Evolutionary conservation across 2,797 vertebrate species (phyloP).

Genomic region (Chloroceryle amazona): DNA sequence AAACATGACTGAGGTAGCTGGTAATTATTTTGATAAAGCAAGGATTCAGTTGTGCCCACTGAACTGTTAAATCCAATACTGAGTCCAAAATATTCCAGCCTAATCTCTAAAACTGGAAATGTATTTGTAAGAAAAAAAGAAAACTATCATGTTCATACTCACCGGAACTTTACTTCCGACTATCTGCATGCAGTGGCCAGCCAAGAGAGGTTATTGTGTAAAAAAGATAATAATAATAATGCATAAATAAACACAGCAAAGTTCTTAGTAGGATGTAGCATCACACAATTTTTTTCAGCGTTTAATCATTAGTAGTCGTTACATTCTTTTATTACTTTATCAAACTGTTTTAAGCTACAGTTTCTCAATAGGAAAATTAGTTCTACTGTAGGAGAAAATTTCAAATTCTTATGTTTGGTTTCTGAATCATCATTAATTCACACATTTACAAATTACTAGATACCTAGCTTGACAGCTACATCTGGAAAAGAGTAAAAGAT

Average conservation of each 20-base stretch:
- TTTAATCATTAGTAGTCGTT: conserved; percentile 79
- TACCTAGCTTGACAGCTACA: neutral
- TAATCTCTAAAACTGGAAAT: neutral
- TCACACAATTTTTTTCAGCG: conserved; percentile 77
- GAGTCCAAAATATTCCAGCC: neutral
- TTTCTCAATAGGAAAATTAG: neutral
- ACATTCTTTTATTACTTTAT: conserved; percentile 1
- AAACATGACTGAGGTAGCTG: neutral
- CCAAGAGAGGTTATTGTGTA: conserved; percentile 92
- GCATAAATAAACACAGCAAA: conserved; percentile 92
- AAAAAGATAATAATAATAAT: conserved; percentile 82
- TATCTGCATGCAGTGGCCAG: conserved; percentile 99
- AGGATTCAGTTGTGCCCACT: neutral
- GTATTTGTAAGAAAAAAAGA: conserved; percentile 29
- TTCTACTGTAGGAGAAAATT: neutral
- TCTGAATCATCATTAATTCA: neutral
- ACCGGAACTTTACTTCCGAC: conserved; percentile 98
- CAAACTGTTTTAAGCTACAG: neutral
- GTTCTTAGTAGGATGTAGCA: conserved; percentile 91
- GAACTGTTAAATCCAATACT: neutral
- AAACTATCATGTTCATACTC: conserved; percentile 86
- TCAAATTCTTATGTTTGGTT: neutral
- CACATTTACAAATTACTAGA: neutral
- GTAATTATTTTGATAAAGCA: neutral
- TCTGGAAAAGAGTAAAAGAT: neutral